Evolutionary conservation across 1,140 invertebrate species (phyloP).

Genomic region (Pogonomyrmex californicus): DNA sequence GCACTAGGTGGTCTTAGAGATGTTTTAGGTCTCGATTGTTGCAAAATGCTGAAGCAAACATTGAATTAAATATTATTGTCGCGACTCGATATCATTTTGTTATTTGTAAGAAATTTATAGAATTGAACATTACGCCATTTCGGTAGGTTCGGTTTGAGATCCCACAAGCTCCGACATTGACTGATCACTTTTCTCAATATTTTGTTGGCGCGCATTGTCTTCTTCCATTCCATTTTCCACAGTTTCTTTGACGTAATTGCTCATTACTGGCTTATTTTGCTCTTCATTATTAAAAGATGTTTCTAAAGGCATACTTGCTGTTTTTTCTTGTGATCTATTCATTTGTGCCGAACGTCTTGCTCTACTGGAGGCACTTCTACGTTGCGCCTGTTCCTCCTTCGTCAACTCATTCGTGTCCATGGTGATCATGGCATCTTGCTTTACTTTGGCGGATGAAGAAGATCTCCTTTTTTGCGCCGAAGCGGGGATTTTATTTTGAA

Average conservation of each 20-base stretch:
- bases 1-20: slow-evolving; percentile 89
- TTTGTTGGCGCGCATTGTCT: slow-evolving; percentile 35
- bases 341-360: background rate
- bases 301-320: background rate
- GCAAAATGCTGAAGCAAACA: slow-evolving; percentile 61
- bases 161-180: slow-evolving; percentile 12
- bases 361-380: slow-evolving; percentile 51
- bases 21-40: slow-evolving; percentile 85
- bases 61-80: slow-evolving; percentile 17
- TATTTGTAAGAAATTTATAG: background rate
- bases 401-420: background rate
- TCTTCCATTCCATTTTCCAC: slow-evolving; percentile 51
- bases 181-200: slow-evolving; percentile 7
- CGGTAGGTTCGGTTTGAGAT: slow-evolving; percentile 46
- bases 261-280: slow-evolving; percentile 28
- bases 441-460: slow-evolving; percentile 66
- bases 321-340: slow-evolving; percentile 25
- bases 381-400: slow-evolving; percentile 41
- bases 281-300: slow-evolving; percentile 14
- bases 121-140: slow-evolving; percentile 53
- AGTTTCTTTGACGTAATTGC: slow-evolving; percentile 16
- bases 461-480: slow-evolving; percentile 53
- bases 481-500: slow-evolving; percentile 51
- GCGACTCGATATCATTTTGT: background rate
- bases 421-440: slow-evolving; percentile 57